These are phyloP conservation scores for Platycheirus rosarum DNA, from an alignment of 2,888 invertebrate genomes.

Conservation along the genomic window DNA sequence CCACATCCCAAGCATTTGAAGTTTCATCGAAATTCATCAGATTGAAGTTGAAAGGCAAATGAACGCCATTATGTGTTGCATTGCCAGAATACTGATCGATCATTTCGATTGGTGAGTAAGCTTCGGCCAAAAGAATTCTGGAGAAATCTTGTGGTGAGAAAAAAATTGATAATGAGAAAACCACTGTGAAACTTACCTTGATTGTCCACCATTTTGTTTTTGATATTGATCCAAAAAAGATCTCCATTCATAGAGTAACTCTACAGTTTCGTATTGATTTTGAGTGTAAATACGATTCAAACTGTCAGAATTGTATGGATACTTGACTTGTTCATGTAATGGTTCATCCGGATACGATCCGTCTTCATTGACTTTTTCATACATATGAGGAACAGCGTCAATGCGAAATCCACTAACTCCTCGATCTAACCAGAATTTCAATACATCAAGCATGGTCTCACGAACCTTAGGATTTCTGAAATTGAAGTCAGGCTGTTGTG, in stretches of 20 bases:
- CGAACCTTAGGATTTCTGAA: slow-evolving; percentile 87
- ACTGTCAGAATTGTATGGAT: background rate
- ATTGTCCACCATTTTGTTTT: slow-evolving; percentile 77
- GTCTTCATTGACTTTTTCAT: slow-evolving; percentile 81
- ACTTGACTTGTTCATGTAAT: background rate
- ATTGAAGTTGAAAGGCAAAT: slow-evolving; percentile 87
- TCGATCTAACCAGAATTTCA: slow-evolving; percentile 89
- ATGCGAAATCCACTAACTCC: slow-evolving; percentile 91
- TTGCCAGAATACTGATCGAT: slow-evolving; percentile 85
- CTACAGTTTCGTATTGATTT: slow-evolving; percentile 85
- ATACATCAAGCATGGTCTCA: slow-evolving; percentile 85
- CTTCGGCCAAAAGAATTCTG: slow-evolving; percentile 85
- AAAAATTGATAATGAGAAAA: too few relatives aligned
- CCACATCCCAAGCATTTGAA: slow-evolving; percentile 84
- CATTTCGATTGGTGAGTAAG: slow-evolving; percentile 83
- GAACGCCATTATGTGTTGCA: slow-evolving; percentile 82
- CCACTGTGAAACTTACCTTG: slow-evolving; percentile 79
- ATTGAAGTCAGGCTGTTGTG: slow-evolving; percentile 91
- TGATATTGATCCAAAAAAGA: slow-evolving; percentile 83
- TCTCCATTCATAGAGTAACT: slow-evolving; percentile 85
- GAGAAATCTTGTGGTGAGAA: background rate
- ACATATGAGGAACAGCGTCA: slow-evolving; percentile 86
- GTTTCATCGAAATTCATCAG: slow-evolving; percentile 83
- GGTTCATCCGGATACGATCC: slow-evolving; percentile 82
- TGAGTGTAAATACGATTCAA: slow-evolving; percentile 85